Base-by-base conservation (phyloP, 2,888 invertebrate genomes). In the Callinectes sapidus region DNA sequence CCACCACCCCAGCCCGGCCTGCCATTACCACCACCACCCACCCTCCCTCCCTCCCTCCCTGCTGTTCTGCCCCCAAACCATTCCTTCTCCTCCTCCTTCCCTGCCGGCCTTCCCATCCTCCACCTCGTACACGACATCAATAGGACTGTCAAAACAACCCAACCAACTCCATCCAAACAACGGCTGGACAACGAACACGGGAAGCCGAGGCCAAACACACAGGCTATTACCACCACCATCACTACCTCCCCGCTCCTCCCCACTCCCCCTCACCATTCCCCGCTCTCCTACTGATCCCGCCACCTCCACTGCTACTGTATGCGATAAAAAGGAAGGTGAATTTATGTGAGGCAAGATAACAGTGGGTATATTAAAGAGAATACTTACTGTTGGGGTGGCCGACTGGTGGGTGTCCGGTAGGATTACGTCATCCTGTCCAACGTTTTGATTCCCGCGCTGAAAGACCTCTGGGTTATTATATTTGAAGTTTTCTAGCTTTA, bases 81-180 rank as follows among this genome's bases (percentile, higher is more conserved):
- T 8, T 71, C 28, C 28, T 71, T 28, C 28, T 71, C 71, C 71
- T 28, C 23, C 28, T 28, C 5, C 28, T n/a, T n/a, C 71, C 28
- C 71, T 28, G 28, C 10, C 71, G 35, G 10, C 35, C 81, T 81
- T 14, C 81, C 32, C 81, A 13, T 35, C 35, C 81, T 81, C 81
- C n/a, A 13, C 10, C 81, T 35, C 81, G 35, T 35, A 18, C 35
- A 81, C 71, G 71, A 71, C 81, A 81, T 81, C 81, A 81, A 81
- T 81, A 81, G 81, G 32, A 81, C 81, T 35, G 81, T 81, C 81
- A 81, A 81, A 81, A 81, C 81, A 81, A 81, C 81, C 81, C 35
- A 32, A 35, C 81, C 35, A 81, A 35, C 81, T 81, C 81, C 35
- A 81, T 81, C 81, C 81, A 35, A 81, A 81, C 81, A 81, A 35